Evolutionary conservation across 2,797 vertebrate species (phyloP), one percentile per base, ranked within the genome.

Genomic region (Chrysocyon brachyurus): DNA sequence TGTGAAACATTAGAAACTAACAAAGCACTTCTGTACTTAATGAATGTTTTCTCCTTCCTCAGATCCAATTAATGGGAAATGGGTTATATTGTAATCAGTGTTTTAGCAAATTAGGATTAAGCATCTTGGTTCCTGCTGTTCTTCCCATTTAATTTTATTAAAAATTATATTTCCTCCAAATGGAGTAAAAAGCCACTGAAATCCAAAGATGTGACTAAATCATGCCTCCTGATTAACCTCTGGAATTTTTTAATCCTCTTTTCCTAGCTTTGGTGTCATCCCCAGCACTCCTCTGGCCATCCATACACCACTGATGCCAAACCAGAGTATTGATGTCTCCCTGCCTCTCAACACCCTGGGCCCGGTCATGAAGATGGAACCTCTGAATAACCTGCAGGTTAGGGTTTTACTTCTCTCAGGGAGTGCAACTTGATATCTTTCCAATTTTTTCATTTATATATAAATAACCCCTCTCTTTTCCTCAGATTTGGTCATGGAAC

Each of bases 291-390:
- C 99, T 2, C 93, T 99, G 98, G 99, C 99, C 66, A 97, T 99
- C 94, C 99, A 99, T 98, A 99, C 99, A 54, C 99, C 99, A 3
- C 99, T 99, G 98, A 99, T 99, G 99, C 99, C 99, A 95, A 99
- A 99, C 97, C 99, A 99, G 98, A 99, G 99, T 85, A 99, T 99
- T 17, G 99, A 99, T 26, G 98, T 99, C 87, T 99, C 99, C 33
- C 98, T 99, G 98, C 99, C 99, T 33, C 99, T 99, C 96, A 99
- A 99, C 98, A 99, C 99, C 81, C 98, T 99, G 56, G 99, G 99
- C 15, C 99, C 99, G 1, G 99, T 99, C 83, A 99, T 99, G 99
- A 99, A 99, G 98, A 99, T 99, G 99, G 99, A 99, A 96, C 99
- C 99, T 9, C 99, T 99, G 87, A 99, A 99, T 98, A 99, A 99